These are phyloP conservation scores for Xiphydria camelus DNA, from an alignment of 2,888 invertebrate genomes.

Conservation along the genomic window DNA sequence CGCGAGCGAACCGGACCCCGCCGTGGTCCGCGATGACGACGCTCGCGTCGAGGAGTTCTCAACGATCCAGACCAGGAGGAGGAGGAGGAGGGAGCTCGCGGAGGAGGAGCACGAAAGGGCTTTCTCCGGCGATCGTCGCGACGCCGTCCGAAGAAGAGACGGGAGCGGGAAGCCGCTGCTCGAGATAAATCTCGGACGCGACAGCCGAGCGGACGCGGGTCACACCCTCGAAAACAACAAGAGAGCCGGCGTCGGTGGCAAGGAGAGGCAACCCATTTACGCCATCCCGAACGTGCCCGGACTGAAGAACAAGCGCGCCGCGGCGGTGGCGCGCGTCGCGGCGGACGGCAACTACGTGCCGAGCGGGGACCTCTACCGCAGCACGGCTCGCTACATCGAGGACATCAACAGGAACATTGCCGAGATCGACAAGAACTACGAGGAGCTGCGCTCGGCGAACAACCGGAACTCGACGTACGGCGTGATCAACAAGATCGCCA, in stretches of 20 bases:
- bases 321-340: slow-evolving; percentile 4
- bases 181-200: too few species aligned
- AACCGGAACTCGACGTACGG: slow-evolving; percentile 37
- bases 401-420: slow-evolving; percentile 51
- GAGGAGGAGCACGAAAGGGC: too few species aligned
- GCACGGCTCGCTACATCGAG: slow-evolving; percentile 48
- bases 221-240: slow-evolving; percentile 1
- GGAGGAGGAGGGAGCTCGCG: neutral
- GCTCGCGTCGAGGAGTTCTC: too few species aligned
- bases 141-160: neutral
- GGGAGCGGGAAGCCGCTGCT: too few species aligned
- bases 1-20: neutral
- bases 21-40: neutral
- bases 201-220: too few species aligned
- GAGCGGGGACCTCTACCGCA: slow-evolving; percentile 47
- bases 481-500: slow-evolving; percentile 39
- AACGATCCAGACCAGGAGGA: too few species aligned
- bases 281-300: slow-evolving; percentile 38
- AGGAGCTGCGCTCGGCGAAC: slow-evolving; percentile 34
- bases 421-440: slow-evolving; percentile 50
- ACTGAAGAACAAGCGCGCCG: slow-evolving; percentile 18
- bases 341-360: slow-evolving; percentile 47
- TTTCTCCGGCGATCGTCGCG: too few species aligned
- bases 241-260: slow-evolving; percentile 9
- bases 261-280: slow-evolving; percentile 41